A percentile compares a stretch with the other conserved stretches of the same genome.
These are phyloP conservation scores for Podarcis raffonei DNA, from an alignment of 2,113 vertebrate genomes.

Conservation along the genomic window DNA sequence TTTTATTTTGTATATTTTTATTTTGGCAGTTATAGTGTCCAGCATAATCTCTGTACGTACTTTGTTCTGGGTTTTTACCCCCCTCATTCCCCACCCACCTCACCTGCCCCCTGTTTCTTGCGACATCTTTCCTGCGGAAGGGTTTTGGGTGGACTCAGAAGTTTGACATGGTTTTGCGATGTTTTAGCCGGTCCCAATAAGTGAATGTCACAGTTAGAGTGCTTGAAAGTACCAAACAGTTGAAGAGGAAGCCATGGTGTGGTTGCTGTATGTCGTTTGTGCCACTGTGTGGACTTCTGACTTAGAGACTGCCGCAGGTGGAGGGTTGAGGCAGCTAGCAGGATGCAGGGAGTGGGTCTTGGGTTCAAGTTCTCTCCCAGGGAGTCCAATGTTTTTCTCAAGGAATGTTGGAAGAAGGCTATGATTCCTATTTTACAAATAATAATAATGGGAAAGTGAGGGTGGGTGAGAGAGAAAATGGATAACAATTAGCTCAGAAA, in stretches of 20 bases:
- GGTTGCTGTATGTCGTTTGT: not conserved
- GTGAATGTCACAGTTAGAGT: not conserved
- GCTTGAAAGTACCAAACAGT: conserved; percentile 3
- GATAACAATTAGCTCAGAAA: not conserved
- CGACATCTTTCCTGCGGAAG: too few species aligned
- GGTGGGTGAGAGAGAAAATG: too few species aligned
- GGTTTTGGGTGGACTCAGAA: too few species aligned
- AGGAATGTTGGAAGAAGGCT: not conserved
- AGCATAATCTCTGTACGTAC: too few species aligned
- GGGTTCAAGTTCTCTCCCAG: not conserved
- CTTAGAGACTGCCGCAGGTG: not conserved
- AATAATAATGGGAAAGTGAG: not conserved
- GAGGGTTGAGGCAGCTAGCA: too few species aligned
- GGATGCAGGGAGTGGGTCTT: not conserved
- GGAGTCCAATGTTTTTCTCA: not conserved
- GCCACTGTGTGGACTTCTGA: not conserved
- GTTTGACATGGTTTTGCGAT: fast-evolving
- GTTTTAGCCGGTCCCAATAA: too few species aligned
- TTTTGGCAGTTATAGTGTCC: too few species aligned
- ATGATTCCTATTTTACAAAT: not conserved
- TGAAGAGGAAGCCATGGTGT: not conserved
- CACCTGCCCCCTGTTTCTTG: too few species aligned
- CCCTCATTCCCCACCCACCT: too few species aligned
- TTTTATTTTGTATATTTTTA: too few species aligned
- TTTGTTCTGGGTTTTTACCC: too few species aligned